Evolutionary conservation across 2,113 vertebrate species (phyloP).

Genomic region (Aegithalos caudatus): DNA sequence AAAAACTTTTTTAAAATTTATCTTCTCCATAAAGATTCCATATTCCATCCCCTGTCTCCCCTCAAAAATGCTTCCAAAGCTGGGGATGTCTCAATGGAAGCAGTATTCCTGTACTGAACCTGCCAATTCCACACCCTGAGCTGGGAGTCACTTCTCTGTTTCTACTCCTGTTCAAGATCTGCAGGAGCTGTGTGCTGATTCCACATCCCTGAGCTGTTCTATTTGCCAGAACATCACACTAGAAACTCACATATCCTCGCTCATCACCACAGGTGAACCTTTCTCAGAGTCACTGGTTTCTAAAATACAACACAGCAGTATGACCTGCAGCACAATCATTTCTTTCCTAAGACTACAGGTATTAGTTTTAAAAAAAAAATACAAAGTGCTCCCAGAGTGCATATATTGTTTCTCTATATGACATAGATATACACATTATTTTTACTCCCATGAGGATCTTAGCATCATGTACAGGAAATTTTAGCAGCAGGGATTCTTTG

Average conservation of each 20-base stretch:
- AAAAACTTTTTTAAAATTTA: background rate
- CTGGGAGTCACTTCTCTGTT: background rate
- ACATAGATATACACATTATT: background rate
- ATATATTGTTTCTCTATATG: background rate
- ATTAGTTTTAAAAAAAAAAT: background rate
- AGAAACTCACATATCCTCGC: background rate
- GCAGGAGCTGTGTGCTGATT: background rate
- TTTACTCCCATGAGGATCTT: background rate
- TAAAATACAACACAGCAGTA: background rate
- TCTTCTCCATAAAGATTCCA: background rate
- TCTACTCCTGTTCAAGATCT: background rate
- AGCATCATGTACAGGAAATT: background rate
- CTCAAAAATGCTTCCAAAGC: background rate
- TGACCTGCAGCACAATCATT: background rate
- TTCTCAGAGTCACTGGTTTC: background rate
- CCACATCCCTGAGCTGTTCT: background rate
- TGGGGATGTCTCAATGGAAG: background rate
- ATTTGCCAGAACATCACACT: background rate
- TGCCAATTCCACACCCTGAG: background rate
- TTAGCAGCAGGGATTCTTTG: background rate
- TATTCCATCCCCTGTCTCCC: background rate
- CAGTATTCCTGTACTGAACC: background rate
- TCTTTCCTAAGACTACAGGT: background rate
- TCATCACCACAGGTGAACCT: background rate
- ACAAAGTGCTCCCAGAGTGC: background rate